Base-by-base conservation (phyloP, 2,888 invertebrate species). In the Ypsolopha sequella region DNA sequence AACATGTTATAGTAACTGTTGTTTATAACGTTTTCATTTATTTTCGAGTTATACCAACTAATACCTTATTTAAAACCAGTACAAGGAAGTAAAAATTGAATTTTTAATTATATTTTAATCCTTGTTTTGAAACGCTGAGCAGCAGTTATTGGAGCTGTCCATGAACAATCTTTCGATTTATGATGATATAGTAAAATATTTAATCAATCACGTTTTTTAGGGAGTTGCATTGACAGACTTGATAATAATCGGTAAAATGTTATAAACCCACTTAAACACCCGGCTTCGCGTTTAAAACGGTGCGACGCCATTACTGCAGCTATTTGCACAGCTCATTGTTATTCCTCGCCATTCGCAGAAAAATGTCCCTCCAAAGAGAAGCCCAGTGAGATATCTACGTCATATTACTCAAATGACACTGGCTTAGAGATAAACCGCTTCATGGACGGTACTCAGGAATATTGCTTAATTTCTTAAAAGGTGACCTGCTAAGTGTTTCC, bases 241-340 rank as follows among this genome's bases (percentile, higher is more conserved):
- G n/a, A 6, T 6, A 39, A 11, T 11, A 11, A 10, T 43, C 43
- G 43, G 6, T 13, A 13, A 43, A 43, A 43, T 43, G 43, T 13
- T 4, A 43, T 14, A 13, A 11, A 14, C 14, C 13, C 43, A 43
- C 13, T 43, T 38, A 38, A 38, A 38, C 38, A n/a, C 13, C 41
- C 7, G 41, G n/a, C 11, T 35, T 6, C 39, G 36, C 34, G 36
- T 51, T 47, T 36, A 34, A 47, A 35, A 34, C 55, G 52, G 34
- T 50, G 52, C 53, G 52, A 54, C 52, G 51, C 57, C 56, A 55
- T 61, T 62, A 62, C 58, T 58, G 59, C 57, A 60, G 60, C 59
- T 58, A 61, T 65, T 66, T 64, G 61, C 61, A 60, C 58, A 44
- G 53, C 56, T 61, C 61, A 58, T 62, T 66, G 59, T 66, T 62